Conservation (phyloP, 2,888 invertebrate species). For the Zaprionus lineosus region DNA sequence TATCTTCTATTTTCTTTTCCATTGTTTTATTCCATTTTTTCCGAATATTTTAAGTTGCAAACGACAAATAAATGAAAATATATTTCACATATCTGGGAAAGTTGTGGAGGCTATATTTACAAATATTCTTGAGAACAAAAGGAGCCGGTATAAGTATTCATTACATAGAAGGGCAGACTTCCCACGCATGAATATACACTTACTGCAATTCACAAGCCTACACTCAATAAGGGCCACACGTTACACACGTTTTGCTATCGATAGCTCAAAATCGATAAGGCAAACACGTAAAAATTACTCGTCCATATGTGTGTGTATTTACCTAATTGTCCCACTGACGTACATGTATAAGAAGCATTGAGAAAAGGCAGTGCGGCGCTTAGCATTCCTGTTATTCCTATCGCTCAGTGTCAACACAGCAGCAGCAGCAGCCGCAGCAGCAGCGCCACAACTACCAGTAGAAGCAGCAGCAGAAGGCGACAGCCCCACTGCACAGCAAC, state of each 20-base stretch:
- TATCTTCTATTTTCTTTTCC: constrained; percentile 37
- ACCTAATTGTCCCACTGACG: constrained; percentile 27
- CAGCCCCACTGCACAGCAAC: constrained; percentile 37
- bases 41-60: constrained; percentile 32
- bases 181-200: too few species aligned
- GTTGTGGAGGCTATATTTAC: too few species aligned
- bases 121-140: too few species aligned
- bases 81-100: constrained; percentile 10
- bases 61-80: constrained; percentile 45
- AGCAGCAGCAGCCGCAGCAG: constrained; percentile 4
- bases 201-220: too few species aligned
- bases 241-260: too few species aligned
- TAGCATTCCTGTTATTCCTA: constrained; percentile 20
- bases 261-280: too few species aligned
- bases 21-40: constrained; percentile 24
- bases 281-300: not conserved
- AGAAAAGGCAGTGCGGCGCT: constrained; percentile 20
- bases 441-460: too few species aligned
- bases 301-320: not conserved
- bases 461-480: constrained; percentile 21
- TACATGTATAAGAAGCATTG: not conserved
- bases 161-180: too few species aligned
- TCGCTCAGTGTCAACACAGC: constrained; percentile 49
- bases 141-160: too few species aligned
- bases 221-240: too few species aligned